Evolutionary conservation across 2,113 vertebrate genomes (phyloP).

Genomic region (Cichladusa arquata): DNA sequence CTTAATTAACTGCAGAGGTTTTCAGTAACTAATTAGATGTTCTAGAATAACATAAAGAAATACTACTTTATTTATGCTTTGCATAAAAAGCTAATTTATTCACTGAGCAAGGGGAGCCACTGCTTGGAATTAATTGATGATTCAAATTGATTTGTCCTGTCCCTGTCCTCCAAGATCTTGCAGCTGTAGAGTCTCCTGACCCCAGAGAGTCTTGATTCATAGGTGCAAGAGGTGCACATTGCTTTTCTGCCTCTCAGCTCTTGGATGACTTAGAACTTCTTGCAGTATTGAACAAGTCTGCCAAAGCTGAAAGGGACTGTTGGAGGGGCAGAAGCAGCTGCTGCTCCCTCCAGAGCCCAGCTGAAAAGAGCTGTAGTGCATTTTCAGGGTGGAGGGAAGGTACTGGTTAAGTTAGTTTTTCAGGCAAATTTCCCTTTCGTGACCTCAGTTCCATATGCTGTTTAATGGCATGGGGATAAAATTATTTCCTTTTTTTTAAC

Average conservation of each 20-base stretch:
- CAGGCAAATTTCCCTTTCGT: neutral
- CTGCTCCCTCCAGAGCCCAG: neutral
- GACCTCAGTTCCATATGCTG: neutral
- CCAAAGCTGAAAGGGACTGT: neutral
- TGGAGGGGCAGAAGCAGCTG: neutral
- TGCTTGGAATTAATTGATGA: neutral
- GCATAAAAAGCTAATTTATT: neutral
- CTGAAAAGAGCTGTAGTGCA: neutral
- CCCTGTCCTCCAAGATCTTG: neutral
- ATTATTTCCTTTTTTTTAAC: neutral
- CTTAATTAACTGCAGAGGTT: neutral
- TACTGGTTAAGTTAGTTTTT: neutral
- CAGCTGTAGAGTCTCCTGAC: neutral
- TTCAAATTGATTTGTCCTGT: neutral
- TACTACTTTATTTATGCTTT: neutral
- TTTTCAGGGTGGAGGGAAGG: neutral
- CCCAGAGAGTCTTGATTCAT: neutral
- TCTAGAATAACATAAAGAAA: neutral
- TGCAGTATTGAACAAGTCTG: neutral
- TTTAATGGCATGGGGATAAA: neutral
- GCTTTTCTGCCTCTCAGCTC: neutral
- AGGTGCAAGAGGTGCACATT: neutral
- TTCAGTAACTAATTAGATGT: neutral
- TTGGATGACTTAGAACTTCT: neutral
- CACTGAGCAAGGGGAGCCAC: neutral